Evolutionary conservation across 2,797 vertebrate species (phyloP).

Genomic region (Phrynocephalus vlangalii): DNA sequence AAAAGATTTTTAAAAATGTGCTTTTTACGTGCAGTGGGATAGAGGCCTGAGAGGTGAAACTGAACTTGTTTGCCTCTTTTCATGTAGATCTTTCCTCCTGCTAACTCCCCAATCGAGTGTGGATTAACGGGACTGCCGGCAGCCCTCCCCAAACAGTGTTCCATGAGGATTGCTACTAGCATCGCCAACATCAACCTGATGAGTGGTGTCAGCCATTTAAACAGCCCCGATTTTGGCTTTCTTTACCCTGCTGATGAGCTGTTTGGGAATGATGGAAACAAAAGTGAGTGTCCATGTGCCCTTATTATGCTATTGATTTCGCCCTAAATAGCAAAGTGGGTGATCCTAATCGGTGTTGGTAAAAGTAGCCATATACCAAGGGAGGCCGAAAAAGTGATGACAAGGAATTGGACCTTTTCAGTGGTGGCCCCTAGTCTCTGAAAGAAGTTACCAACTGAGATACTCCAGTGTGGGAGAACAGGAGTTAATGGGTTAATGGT

Average conservation of each 20-base stretch:
- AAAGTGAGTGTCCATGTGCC: constrained; percentile 67
- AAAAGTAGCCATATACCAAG: background rate
- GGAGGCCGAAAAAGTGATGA: background rate
- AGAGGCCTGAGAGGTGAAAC: background rate
- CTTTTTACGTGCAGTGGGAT: background rate
- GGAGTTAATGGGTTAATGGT: too few species aligned
- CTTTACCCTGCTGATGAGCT: constrained; percentile 75
- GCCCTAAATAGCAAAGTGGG: background rate
- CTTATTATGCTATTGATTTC: background rate
- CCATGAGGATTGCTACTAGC: constrained; percentile 76
- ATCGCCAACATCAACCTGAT: constrained; percentile 71
- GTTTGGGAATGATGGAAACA: constrained; percentile 66
- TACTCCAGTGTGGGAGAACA: too few species aligned
- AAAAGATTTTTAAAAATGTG: too few species aligned
- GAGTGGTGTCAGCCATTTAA: constrained; percentile 71
- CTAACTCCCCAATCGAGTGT: constrained; percentile 68
- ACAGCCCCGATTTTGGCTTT: constrained; percentile 70
- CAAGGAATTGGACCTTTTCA: too few species aligned
- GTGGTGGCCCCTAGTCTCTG: too few species aligned
- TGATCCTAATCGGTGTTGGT: background rate
- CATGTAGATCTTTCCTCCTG: constrained; percentile 57
- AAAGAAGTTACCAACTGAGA: too few species aligned
- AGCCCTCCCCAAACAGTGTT: constrained; percentile 68
- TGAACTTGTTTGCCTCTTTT: constrained; percentile 34
- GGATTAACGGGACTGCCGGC: constrained; percentile 75